phyloP scores from a whole-genome alignment of 2,888 invertebrate species.

The Ormyrus labotus region DNA sequence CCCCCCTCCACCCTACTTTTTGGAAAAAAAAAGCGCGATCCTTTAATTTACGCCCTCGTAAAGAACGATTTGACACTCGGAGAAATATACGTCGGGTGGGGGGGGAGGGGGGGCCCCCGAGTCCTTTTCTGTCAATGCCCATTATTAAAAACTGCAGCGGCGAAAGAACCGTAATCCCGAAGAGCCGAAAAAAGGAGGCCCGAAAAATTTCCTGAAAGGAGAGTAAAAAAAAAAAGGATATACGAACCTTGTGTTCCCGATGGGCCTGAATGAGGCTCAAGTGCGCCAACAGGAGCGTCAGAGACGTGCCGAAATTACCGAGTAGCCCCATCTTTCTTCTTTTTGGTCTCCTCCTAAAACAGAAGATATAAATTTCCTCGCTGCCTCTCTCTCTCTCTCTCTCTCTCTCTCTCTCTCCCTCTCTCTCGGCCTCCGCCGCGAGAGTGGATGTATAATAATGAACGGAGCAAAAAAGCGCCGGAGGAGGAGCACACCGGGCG shows the following conservation, averaged over 20 bases:
- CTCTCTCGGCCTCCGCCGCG: conserved; percentile 9
- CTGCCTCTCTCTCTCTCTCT: background rate
- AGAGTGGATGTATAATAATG: conserved; percentile 31
- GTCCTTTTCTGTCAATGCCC: background rate
- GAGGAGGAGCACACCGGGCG: conserved; percentile 12
- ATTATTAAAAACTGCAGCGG: no score
- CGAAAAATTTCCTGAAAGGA: background rate
- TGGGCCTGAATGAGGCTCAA: conserved; percentile 68
- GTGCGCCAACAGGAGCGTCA: conserved; percentile 65
- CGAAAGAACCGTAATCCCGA: background rate
- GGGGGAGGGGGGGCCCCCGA: background rate
- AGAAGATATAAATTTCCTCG: conserved; percentile 50
- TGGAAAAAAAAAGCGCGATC: no score
- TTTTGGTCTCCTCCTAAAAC: conserved; percentile 45
- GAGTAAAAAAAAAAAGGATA: conserved; percentile 12
- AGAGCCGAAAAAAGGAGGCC: background rate
- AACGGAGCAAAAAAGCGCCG: conserved; percentile 13
- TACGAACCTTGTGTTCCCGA: conserved; percentile 73
- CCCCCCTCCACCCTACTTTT: no score
- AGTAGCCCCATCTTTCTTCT: conserved; percentile 49
- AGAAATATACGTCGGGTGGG: no score
- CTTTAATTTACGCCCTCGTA: no score
- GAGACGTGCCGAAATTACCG: conserved; percentile 61
- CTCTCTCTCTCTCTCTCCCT: background rate
- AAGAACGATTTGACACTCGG: no score